Evolutionary conservation across 2,113 vertebrate genomes (phyloP).

Genomic region (Polypterus senegalus): DNA sequence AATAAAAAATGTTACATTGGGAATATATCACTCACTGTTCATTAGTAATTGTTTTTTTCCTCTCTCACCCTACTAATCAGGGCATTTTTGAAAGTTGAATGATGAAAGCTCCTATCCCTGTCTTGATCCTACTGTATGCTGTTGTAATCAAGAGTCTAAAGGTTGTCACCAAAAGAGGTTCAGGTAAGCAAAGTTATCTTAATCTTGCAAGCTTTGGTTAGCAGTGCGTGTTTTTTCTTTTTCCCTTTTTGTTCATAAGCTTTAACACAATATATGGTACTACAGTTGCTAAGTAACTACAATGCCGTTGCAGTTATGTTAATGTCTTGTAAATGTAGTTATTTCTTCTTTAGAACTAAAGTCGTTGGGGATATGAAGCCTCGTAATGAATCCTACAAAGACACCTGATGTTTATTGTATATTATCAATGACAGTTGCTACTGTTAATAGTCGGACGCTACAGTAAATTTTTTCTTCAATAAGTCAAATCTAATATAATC

Average conservation of each 20-base stretch:
- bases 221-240: background rate
- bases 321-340: too few relatives aligned
- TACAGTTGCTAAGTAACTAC: background rate
- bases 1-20: background rate
- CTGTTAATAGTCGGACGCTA: too few relatives aligned
- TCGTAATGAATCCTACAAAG: too few relatives aligned
- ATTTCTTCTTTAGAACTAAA: too few relatives aligned
- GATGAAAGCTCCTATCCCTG: conserved; percentile 86
- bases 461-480: too few relatives aligned
- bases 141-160: conserved; percentile 80
- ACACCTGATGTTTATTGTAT: too few relatives aligned
- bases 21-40: background rate
- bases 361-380: too few relatives aligned
- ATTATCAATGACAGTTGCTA: too few relatives aligned
- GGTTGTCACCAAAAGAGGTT: conserved; percentile 92
- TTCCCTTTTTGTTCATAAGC: background rate
- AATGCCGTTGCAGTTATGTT: background rate
- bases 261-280: background rate
- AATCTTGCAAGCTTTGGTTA: background rate
- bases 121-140: conserved; percentile 83
- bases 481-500: too few relatives aligned
- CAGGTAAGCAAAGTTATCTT: conserved; percentile 61
- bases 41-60: conserved; percentile 16
- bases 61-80: conserved; percentile 24
- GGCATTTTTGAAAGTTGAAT: conserved; percentile 54